Conservation (phyloP, 2,797 vertebrate species). For the Gymnoscopelus microlampas region DNA sequence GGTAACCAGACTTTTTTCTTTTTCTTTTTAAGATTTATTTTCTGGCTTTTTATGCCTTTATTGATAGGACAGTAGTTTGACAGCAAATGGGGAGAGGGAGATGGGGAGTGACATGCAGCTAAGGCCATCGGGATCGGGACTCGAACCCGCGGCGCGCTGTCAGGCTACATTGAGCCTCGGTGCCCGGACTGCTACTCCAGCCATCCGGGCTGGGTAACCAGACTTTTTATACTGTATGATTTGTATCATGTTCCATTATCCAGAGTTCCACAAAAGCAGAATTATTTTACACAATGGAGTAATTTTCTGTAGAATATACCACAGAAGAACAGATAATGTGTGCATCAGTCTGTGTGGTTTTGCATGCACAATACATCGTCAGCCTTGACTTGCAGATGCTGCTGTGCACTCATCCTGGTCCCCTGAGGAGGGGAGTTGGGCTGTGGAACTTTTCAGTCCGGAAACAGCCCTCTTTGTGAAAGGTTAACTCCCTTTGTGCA, state of each 20-base stretch:
- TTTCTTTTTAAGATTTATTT: neutral
- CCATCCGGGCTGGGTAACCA: neutral
- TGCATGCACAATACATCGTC: slow-evolving; percentile 20
- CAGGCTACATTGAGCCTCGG: no score
- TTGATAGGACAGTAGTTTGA: no score
- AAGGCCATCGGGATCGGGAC: no score
- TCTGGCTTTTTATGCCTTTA: neutral
- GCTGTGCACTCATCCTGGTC: slow-evolving; percentile 22
- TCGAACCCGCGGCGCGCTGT: no score
- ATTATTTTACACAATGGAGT: no score
- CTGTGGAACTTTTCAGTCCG: slow-evolving; percentile 33
- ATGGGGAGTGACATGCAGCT: no score
- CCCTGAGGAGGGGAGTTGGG: slow-evolving; percentile 6
- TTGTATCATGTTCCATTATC: no score
- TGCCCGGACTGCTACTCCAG: no score
- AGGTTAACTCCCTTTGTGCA: slow-evolving; percentile 49
- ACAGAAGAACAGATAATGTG: slow-evolving; percentile 4
- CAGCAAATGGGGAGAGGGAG: no score
- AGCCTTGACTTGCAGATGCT: slow-evolving; percentile 11
- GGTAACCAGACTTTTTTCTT: slow-evolving; percentile 24
- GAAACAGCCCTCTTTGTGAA: slow-evolving; percentile 31
- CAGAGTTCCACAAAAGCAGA: no score
- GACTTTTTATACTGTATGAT: no score
- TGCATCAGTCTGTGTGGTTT: slow-evolving; percentile 21
- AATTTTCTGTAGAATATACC: no score